Percentiles rank a stretch among this genome's conserved stretches.
These are phyloP conservation scores for Microplitis manilae DNA, from an alignment of 2,888 invertebrate species.

Conservation along the genomic window DNA sequence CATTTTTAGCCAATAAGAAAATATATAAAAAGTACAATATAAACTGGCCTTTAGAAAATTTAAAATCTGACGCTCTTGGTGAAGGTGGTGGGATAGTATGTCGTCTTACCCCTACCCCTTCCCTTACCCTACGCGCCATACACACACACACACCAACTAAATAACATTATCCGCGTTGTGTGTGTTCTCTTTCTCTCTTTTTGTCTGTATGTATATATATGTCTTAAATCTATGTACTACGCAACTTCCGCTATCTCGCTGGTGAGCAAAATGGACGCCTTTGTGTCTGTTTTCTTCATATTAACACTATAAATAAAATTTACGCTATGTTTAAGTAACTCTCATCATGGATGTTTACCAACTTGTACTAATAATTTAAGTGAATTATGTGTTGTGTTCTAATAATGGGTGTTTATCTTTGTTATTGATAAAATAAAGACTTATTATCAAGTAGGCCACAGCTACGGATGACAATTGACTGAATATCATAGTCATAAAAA, in stretches of 20 bases:
- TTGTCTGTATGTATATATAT: conserved; percentile 13
- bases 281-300: conserved; percentile 71
- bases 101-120: too few relatives aligned
- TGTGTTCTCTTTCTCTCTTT: background rate
- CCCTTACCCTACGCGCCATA: too few relatives aligned
- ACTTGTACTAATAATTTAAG: conserved; percentile 54
- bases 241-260: conserved; percentile 70
- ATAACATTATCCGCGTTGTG: too few relatives aligned
- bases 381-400: conserved; percentile 53
- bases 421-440: conserved; percentile 54
- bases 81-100: too few relatives aligned
- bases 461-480: conserved; percentile 69
- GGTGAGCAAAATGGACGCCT: conserved; percentile 72
- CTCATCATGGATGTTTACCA: conserved; percentile 61
- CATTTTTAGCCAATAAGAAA: too few relatives aligned
- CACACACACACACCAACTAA: too few relatives aligned
- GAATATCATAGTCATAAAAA: conserved; percentile 50
- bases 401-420: conserved; percentile 45
- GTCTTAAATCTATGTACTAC: conserved; percentile 61
- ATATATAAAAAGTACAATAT: too few relatives aligned
- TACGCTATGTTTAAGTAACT: conserved; percentile 56
- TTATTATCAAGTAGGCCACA: conserved; percentile 69
- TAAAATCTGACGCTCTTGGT: too few relatives aligned
- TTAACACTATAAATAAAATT: conserved; percentile 68
- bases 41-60: too few relatives aligned